These are phyloP conservation scores for Zaprionus inermis DNA, from an alignment of 1,140 invertebrate genomes.

Conservation along the genomic window DNA sequence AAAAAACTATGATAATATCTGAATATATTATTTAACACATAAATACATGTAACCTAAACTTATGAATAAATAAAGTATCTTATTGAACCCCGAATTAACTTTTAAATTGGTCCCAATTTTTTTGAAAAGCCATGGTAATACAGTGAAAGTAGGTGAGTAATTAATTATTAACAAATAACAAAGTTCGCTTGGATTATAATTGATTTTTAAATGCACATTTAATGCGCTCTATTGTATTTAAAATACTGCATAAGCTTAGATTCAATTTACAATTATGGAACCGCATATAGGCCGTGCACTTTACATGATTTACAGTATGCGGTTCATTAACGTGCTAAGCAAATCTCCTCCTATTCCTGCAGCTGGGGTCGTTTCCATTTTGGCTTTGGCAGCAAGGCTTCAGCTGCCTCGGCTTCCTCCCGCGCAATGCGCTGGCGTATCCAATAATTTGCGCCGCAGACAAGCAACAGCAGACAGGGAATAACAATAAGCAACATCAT, in stretches of 20 bases:
- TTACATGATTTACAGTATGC: constrained; percentile 26
- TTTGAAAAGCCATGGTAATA: not conserved
- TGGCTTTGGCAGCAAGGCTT: constrained; percentile 54
- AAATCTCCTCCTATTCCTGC: constrained; percentile 26
- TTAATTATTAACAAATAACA: too few relatives aligned
- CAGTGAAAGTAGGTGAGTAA: too few relatives aligned
- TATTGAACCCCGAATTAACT: constrained; percentile 64
- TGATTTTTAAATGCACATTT: not conserved
- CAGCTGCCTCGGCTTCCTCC: constrained; percentile 70
- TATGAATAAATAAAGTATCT: constrained; percentile 72
- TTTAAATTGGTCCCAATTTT: not conserved
- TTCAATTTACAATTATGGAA: not conserved
- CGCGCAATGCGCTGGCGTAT: constrained; percentile 73
- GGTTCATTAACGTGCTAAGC: constrained; percentile 61
- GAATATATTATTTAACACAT: constrained; percentile 47
- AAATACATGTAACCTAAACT: constrained; percentile 60
- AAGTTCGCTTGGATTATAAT: not conserved
- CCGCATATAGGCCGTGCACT: not conserved
- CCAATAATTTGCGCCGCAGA: constrained; percentile 86
- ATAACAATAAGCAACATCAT: constrained; percentile 90
- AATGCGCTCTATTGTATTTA: not conserved
- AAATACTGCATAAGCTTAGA: constrained; percentile 13
- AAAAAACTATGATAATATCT: constrained; percentile 35
- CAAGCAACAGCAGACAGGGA: constrained; percentile 89
- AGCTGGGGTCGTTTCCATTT: constrained; percentile 56